Conservation (phyloP, 2,113 vertebrate genomes). For the Procapra przewalskii region DNA sequence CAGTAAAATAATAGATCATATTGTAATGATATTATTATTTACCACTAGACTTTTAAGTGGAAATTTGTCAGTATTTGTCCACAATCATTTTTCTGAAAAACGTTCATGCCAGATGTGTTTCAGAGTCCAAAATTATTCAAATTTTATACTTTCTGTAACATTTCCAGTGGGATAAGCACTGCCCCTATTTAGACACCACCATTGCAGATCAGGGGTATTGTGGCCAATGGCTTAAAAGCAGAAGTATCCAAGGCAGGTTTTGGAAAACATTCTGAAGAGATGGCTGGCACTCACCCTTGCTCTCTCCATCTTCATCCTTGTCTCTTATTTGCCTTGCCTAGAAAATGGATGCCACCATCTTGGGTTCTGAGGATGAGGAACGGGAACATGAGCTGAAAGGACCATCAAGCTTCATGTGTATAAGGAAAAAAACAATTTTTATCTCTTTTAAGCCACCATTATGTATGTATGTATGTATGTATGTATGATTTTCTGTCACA, state of each 20-base stretch:
- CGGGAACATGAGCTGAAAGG: background rate
- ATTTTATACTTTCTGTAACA: background rate
- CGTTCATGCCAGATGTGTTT: background rate
- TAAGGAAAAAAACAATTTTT: background rate
- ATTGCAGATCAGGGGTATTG: constrained; percentile 62
- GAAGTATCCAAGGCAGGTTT: background rate
- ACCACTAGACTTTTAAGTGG: background rate
- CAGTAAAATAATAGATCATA: background rate
- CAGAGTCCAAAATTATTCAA: background rate
- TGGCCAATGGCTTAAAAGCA: constrained; percentile 58
- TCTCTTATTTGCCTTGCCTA: background rate
- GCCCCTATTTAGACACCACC: background rate
- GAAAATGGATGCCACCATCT: background rate
- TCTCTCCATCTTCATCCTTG: background rate
- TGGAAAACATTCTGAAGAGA: background rate
- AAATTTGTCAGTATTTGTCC: background rate
- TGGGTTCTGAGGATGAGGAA: background rate
- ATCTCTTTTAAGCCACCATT: background rate
- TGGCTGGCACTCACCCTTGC: accelerated
- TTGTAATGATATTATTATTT: constrained; percentile 51
- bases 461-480: background rate
- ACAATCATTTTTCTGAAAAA: background rate
- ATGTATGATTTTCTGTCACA: background rate
- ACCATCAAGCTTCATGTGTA: background rate
- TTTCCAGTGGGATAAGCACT: background rate